Conservation (phyloP, 2,797 vertebrate genomes). For the Astyanax mexicanus region DNA sequence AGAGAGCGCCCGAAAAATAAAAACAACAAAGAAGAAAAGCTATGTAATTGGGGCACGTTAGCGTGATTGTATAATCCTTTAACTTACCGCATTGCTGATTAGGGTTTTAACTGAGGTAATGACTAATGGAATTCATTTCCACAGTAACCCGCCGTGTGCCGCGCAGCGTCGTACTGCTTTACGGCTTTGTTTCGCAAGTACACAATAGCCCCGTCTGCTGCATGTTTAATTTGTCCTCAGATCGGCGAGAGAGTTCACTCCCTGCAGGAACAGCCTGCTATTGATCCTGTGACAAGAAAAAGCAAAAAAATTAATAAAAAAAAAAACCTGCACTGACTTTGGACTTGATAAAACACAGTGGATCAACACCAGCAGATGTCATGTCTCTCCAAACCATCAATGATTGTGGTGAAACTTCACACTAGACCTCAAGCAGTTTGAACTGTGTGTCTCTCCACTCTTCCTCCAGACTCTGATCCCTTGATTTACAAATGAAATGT, state of each 20-base stretch:
- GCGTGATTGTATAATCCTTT: not conserved
- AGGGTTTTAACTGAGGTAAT: slow-evolving; percentile 19
- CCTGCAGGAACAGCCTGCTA: not conserved
- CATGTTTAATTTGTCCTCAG: not conserved
- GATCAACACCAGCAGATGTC: too few species aligned
- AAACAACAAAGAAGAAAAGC: not conserved
- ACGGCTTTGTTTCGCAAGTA: not conserved
- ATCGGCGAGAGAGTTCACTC: not conserved
- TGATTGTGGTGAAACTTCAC: too few species aligned
- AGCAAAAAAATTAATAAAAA: not conserved
- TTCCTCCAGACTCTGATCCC: too few species aligned
- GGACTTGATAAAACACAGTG: too few species aligned
- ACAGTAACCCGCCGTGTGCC: not conserved
- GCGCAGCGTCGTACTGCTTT: not conserved
- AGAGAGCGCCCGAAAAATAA: too few species aligned
- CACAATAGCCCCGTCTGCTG: not conserved
- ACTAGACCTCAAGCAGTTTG: too few species aligned
- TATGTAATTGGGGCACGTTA: not conserved
- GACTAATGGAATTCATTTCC: slow-evolving; percentile 38
- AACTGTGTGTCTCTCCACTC: too few species aligned
- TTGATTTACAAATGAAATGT: too few species aligned
- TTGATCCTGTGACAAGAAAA: slow-evolving; percentile 20
- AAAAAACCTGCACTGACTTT: too few species aligned
- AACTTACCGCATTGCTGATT: slow-evolving; percentile 12
- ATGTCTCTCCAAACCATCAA: too few species aligned